phyloP scores from a whole-genome alignment of 2,113 vertebrate species.

The Oncorhynchus clarkii region DNA sequence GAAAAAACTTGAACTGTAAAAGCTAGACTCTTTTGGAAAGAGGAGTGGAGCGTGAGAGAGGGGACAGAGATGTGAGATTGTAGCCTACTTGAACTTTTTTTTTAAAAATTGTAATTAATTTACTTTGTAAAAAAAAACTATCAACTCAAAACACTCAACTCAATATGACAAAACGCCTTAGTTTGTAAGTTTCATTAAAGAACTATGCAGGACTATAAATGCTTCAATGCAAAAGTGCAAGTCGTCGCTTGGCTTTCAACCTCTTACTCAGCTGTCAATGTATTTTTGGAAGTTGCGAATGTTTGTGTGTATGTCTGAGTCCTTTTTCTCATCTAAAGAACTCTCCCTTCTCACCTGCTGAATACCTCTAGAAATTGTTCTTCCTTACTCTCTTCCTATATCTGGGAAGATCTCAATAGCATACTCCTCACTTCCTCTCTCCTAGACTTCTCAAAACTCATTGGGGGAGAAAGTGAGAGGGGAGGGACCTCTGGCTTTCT shows the following conservation, averaged over 20 bases:
- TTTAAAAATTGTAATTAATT: slow-evolving; percentile 21
- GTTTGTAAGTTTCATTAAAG: slow-evolving; percentile 67
- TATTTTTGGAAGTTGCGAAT: slow-evolving; percentile 51
- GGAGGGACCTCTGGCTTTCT: too few relatives aligned
- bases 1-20: slow-evolving; percentile 65
- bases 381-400: slow-evolving; percentile 39
- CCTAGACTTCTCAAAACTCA: too few relatives aligned
- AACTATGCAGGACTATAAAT: slow-evolving; percentile 78
- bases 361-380: slow-evolving; percentile 66
- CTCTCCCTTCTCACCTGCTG: slow-evolving; percentile 34
- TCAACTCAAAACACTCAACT: slow-evolving; percentile 56
- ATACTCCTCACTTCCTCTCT: too few relatives aligned
- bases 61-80: slow-evolving; percentile 48
- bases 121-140: slow-evolving; percentile 49
- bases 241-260: slow-evolving; percentile 66
- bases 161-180: slow-evolving; percentile 75
- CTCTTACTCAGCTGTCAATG: slow-evolving; percentile 53
- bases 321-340: slow-evolving; percentile 18
- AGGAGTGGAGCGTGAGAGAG: slow-evolving; percentile 36
- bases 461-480: too few relatives aligned
- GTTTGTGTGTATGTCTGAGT: slow-evolving; percentile 48
- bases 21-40: slow-evolving; percentile 34
- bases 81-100: slow-evolving; percentile 74
- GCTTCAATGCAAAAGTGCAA: slow-evolving; percentile 71
- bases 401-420: not conserved